These are phyloP conservation scores for Cydia strobilella DNA, from an alignment of 1,140 invertebrate genomes.

Conservation along the genomic window DNA sequence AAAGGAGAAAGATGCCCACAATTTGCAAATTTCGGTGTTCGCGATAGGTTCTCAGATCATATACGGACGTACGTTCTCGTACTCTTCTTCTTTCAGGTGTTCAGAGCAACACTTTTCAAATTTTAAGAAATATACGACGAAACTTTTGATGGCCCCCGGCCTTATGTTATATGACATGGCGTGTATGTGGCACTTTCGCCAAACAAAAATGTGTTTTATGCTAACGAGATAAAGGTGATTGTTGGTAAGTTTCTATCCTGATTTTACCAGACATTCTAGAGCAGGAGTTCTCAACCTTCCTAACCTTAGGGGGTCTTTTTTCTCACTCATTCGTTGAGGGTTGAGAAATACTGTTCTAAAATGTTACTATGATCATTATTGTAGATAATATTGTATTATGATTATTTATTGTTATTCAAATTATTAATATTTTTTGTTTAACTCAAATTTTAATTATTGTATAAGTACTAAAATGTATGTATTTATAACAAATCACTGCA, in stretches of 20 bases:
- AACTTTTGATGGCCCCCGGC: background rate
- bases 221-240: background rate
- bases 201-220: slow-evolving; percentile 1
- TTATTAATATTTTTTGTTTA: slow-evolving; percentile 22
- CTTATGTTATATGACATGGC: background rate
- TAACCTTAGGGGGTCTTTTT: background rate
- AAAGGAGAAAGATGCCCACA: no score
- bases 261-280: background rate
- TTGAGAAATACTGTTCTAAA: background rate
- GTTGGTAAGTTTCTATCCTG: background rate
- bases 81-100: background rate
- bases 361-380: background rate
- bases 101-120: background rate
- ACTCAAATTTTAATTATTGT: slow-evolving; percentile 30
- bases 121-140: background rate
- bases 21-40: no score
- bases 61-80: no score
- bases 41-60: no score
- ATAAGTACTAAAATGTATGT: slow-evolving; percentile 15
- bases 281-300: background rate
- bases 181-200: slow-evolving; percentile 4
- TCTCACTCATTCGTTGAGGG: background rate
- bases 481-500: slow-evolving; percentile 18
- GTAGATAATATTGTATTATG: slow-evolving; percentile 19
- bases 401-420: slow-evolving; percentile 28